Evolutionary conservation across 2,888 invertebrate species (phyloP).

Genomic region (Troilus luridus): DNA sequence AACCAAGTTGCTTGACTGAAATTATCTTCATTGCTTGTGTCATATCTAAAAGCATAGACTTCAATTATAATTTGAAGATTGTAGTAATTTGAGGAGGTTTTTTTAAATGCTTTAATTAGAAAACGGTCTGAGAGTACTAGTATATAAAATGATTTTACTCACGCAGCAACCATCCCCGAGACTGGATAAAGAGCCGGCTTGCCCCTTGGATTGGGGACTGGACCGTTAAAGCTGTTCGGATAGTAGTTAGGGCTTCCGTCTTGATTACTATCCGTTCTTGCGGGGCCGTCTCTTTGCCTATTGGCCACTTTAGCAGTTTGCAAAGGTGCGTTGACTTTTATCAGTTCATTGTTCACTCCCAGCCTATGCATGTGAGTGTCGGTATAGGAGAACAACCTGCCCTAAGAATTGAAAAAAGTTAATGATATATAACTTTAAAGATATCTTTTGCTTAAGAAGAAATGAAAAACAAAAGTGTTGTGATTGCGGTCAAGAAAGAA

Average conservation of each 20-base stretch:
- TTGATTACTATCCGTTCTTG: constrained; percentile 81
- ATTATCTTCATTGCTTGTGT: constrained; percentile 74
- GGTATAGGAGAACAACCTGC: constrained; percentile 87
- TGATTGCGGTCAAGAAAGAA: too few relatives aligned
- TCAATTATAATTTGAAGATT: too few relatives aligned
- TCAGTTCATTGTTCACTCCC: constrained; percentile 91
- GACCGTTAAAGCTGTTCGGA: constrained; percentile 87
- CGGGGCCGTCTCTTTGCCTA: constrained; percentile 92
- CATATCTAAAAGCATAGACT: constrained; percentile 68
- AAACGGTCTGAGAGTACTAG: background rate
- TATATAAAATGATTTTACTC: background rate
- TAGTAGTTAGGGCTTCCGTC: constrained; percentile 93
- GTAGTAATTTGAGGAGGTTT: too few relatives aligned
- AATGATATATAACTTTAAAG: background rate
- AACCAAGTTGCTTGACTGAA: constrained; percentile 71
- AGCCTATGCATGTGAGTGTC: constrained; percentile 93
- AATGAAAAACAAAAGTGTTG: too few relatives aligned
- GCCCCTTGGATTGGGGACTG: background rate
- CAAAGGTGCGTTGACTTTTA: constrained; percentile 96
- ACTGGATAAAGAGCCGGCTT: constrained; percentile 49
- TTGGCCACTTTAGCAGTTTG: constrained; percentile 71
- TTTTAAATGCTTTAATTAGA: background rate
- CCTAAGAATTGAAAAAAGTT: constrained; percentile 71
- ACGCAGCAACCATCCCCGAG: constrained; percentile 48
- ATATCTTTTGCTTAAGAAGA: too few relatives aligned